phyloP scores from a whole-genome alignment of 2,888 invertebrate species.

The Temnothorax rugatulus region DNA sequence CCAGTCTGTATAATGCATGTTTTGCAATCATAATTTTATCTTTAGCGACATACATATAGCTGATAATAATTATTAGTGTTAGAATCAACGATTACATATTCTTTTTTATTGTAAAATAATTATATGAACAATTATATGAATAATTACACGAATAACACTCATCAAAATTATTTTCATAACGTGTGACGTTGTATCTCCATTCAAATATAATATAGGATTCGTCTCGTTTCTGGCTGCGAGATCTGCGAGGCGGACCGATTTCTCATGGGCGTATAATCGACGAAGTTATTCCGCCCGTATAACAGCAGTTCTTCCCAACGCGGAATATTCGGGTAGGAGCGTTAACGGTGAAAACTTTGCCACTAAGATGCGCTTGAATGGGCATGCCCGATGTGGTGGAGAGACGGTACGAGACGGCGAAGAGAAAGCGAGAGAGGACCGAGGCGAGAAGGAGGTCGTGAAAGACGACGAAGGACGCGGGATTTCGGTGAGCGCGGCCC shows the following conservation, averaged over 20 bases:
- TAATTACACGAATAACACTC: neutral
- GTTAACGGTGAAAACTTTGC: slow-evolving; percentile 73
- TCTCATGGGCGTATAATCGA: slow-evolving; percentile 63
- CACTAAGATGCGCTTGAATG: slow-evolving; percentile 68
- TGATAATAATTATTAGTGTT: neutral
- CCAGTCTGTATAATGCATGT: neutral
- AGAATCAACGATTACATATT: neutral
- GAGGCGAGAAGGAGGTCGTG: slow-evolving; percentile 42
- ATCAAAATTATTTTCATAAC: neutral
- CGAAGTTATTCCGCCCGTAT: slow-evolving; percentile 61
- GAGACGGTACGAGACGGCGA: slow-evolving; percentile 22
- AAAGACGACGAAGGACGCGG: slow-evolving; percentile 60
- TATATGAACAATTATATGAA: neutral
- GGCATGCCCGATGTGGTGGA: slow-evolving; percentile 29
- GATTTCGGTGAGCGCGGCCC: slow-evolving; percentile 68
- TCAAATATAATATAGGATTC: slow-evolving; percentile 2
- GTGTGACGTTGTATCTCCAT: neutral
- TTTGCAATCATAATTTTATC: neutral
- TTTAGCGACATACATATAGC: neutral
- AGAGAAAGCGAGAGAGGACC: slow-evolving; percentile 33
- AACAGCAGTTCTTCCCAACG: slow-evolving; percentile 41
- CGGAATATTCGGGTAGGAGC: slow-evolving; percentile 59
- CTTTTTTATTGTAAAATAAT: neutral
- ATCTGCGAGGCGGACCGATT: slow-evolving; percentile 24
- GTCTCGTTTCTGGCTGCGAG: neutral